Evolutionary conservation across 2,113 vertebrate species (phyloP).

Genomic region (Pyxicephalus adspersus): DNA sequence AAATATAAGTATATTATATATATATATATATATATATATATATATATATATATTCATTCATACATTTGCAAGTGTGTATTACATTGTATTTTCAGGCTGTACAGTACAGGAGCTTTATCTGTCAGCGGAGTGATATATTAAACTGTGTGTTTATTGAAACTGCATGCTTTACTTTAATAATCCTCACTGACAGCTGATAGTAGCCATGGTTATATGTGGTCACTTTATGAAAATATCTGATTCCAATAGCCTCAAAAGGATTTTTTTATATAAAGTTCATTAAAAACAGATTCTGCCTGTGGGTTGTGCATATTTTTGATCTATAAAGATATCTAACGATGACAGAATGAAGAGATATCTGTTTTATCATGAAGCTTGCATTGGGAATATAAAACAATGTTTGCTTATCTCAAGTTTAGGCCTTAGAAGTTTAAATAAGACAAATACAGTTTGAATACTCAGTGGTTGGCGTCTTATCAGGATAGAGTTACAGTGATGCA

Average conservation of each 20-base stretch:
- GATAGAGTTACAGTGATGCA: neutral
- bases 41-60: neutral
- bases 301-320: constrained; percentile 62
- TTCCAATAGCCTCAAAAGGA: constrained; percentile 77
- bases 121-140: constrained; percentile 84
- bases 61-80: neutral
- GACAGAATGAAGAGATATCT: constrained; percentile 59
- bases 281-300: constrained; percentile 54
- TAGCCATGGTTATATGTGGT: constrained; percentile 78
- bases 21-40: neutral
- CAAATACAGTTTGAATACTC: constrained; percentile 5
- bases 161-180: constrained; percentile 77
- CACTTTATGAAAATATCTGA: constrained; percentile 74
- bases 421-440: constrained; percentile 10
- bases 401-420: constrained; percentile 8
- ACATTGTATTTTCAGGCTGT: neutral
- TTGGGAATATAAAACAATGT: constrained; percentile 26
- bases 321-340: constrained; percentile 61
- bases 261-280: constrained; percentile 65
- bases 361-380: neutral
- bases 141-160: constrained; percentile 78
- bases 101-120: constrained; percentile 51
- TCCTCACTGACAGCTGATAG: constrained; percentile 80
- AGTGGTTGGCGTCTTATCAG: neutral
- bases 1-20: neutral